Conservation (phyloP, 2,888 invertebrate genomes). For the Rotaria socialis region DNA sequence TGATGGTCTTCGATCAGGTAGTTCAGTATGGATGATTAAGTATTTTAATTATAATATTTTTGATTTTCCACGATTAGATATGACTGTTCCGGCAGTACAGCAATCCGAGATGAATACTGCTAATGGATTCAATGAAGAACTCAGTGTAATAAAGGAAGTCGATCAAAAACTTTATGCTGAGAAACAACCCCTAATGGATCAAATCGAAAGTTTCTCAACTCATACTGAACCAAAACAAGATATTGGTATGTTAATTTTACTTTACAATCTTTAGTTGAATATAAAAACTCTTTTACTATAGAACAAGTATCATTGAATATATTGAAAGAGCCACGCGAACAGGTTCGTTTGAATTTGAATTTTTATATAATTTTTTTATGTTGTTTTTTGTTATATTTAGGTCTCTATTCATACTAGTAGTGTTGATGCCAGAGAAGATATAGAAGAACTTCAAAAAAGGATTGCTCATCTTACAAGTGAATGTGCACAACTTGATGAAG, state of each 20-base stretch:
- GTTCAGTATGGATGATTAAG: no score
- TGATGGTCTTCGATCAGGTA: background rate
- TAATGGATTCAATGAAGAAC: background rate
- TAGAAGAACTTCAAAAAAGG: background rate
- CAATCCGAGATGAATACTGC: background rate
- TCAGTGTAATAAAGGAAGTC: background rate
- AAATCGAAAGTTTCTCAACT: no score
- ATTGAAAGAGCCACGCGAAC: background rate
- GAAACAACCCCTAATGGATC: background rate
- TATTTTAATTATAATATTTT: background rate
- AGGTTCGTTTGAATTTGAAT: background rate
- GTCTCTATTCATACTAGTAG: no score
- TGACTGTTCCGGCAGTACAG: background rate
- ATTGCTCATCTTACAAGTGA: background rate
- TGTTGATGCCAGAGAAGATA: no score
- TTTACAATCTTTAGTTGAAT: no score
- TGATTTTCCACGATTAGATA: background rate
- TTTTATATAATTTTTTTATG: no score
- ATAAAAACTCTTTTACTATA: background rate
- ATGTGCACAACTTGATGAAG: background rate
- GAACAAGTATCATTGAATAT: background rate
- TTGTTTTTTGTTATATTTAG: no score
- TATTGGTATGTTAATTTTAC: no score
- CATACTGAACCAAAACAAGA: no score
- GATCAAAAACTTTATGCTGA: background rate